Conservation (phyloP, 2,888 invertebrate genomes). For the Orthosia gothica region DNA sequence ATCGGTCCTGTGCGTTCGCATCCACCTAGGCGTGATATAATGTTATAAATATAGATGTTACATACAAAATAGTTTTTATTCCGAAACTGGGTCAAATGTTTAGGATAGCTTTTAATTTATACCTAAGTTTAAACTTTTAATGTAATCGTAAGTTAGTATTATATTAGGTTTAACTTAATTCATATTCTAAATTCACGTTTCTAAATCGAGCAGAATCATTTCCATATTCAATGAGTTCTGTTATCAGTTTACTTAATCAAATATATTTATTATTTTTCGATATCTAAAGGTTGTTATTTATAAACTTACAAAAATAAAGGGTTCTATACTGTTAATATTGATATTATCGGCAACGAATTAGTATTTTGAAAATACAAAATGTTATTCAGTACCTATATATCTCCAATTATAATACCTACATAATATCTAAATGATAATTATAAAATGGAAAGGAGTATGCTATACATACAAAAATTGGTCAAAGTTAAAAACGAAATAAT, state of each 20-base stretch:
- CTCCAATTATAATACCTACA: too few relatives aligned
- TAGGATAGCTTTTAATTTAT: constrained; percentile 1
- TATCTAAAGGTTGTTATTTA: constrained; percentile 15
- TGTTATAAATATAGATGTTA: background rate
- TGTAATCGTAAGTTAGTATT: background rate
- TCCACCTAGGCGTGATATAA: too few relatives aligned
- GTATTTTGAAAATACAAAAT: background rate
- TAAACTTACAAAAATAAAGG: too few relatives aligned
- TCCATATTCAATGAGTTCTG: constrained; percentile 45
- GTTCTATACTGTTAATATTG: background rate
- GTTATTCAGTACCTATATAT: background rate
- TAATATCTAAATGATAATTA: too few relatives aligned
- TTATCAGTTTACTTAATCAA: constrained; percentile 24
- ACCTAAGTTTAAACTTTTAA: background rate
- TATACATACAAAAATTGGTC: too few relatives aligned
- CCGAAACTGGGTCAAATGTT: background rate
- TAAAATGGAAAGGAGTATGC: too few relatives aligned
- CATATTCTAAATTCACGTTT: constrained; percentile 13
- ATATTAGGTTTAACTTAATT: background rate
- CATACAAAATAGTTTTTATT: background rate
- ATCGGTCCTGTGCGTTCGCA: too few relatives aligned
- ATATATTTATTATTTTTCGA: constrained; percentile 22
- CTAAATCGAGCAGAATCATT: constrained; percentile 4
- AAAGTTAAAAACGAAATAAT: too few relatives aligned
- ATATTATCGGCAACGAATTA: constrained; percentile 1